Percentiles rank a stretch among this genome's conserved stretches.
phyloP scores from a whole-genome alignment of 1,140 invertebrate species.

The Diachasma alloeum region DNA sequence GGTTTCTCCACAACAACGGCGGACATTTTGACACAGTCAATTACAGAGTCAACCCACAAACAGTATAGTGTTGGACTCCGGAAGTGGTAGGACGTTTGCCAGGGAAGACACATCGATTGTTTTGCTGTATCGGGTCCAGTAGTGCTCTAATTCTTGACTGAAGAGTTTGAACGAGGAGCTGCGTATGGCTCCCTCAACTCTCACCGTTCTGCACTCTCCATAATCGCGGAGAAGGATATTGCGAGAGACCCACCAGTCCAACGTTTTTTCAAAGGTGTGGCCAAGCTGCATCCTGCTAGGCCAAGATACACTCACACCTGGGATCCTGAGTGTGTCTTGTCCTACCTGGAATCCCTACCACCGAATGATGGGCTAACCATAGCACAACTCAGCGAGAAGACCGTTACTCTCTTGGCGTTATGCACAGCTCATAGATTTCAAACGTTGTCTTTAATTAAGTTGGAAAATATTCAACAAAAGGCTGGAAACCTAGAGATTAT shows the following conservation, averaged over 20 bases:
- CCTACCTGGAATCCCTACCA: too few relatives aligned
- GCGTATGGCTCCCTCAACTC: not conserved
- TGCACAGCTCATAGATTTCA: too few relatives aligned
- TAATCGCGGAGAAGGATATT: not conserved
- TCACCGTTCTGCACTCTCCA: not conserved
- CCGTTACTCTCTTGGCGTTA: too few relatives aligned
- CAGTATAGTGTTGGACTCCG: not conserved
- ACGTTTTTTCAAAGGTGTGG: not conserved
- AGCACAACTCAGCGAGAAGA: too few relatives aligned
- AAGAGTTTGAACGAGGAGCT: not conserved
- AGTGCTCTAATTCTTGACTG: too few relatives aligned
- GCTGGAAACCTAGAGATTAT: too few relatives aligned
- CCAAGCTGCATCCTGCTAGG: not conserved
- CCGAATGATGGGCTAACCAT: too few relatives aligned
- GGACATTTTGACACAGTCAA: not conserved
- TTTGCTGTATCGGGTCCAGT: not conserved
- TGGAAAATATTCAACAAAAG: too few relatives aligned
- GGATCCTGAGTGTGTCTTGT: too few relatives aligned
- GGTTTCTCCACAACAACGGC: not conserved
- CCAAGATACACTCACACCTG: not conserved
- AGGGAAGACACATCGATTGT: not conserved
- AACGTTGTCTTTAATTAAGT: too few relatives aligned
- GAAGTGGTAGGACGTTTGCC: conserved; percentile 13
- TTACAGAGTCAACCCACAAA: not conserved
- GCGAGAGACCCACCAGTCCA: not conserved